Conservation (phyloP, 2,888 invertebrate genomes). For the Suillia variegata region DNA sequence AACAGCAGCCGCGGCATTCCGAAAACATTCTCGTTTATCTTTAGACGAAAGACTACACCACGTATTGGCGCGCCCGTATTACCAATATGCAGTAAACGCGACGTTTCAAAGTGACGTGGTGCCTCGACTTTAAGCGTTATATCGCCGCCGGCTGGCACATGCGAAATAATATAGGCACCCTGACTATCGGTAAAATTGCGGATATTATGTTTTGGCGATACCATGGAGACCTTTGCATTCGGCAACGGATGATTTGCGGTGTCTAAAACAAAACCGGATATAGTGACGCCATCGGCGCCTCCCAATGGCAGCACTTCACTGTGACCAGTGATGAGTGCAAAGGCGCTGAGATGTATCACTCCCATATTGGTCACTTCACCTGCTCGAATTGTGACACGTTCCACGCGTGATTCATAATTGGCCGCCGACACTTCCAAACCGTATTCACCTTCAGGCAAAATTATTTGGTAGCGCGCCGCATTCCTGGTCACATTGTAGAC, state of each 20-base stretch:
- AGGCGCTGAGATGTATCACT: slow-evolving; percentile 36
- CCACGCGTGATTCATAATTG: slow-evolving; percentile 65
- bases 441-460: slow-evolving; percentile 74
- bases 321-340: slow-evolving; percentile 38
- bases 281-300: not conserved
- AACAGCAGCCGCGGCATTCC: slow-evolving; percentile 80
- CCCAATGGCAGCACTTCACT: slow-evolving; percentile 39
- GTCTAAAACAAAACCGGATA: slow-evolving; percentile 67
- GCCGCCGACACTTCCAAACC: slow-evolving; percentile 67
- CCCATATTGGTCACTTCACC: slow-evolving; percentile 45
- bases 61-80: slow-evolving; percentile 62
- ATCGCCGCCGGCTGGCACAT: slow-evolving; percentile 58
- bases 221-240: slow-evolving; percentile 63
- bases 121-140: slow-evolving; percentile 66
- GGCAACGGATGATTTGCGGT: slow-evolving; percentile 66
- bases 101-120: slow-evolving; percentile 65
- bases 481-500: slow-evolving; percentile 70
- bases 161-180: slow-evolving; percentile 48
- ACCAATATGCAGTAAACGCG: slow-evolving; percentile 52
- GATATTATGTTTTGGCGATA: slow-evolving; percentile 60
- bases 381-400: slow-evolving; percentile 53
- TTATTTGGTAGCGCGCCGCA: slow-evolving; percentile 73
- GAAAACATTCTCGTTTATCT: slow-evolving; percentile 70
- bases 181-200: slow-evolving; percentile 50
- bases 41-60: slow-evolving; percentile 72